These are phyloP conservation scores for Lota lota DNA, from an alignment of 2,113 vertebrate species.

Conservation along the genomic window DNA sequence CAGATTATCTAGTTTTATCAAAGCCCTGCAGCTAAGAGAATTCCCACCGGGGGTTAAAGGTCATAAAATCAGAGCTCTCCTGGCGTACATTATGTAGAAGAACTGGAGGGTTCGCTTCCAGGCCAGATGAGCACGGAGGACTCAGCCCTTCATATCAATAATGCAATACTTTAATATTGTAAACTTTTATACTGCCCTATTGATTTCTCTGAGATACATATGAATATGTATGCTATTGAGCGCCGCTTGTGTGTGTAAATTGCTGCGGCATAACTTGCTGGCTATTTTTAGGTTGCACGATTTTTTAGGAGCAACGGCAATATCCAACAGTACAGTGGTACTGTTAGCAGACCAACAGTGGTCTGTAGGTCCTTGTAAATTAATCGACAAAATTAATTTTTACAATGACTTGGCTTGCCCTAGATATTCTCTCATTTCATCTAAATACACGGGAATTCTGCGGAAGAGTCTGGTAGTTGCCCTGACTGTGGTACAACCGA, in stretches of 20 bases:
- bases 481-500: too few relatives aligned
- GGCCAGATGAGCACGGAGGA: constrained; percentile 32
- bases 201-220: constrained; percentile 54
- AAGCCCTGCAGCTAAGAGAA: constrained; percentile 52
- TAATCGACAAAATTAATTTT: too few relatives aligned
- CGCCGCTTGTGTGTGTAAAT: constrained; percentile 10
- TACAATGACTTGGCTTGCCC: too few relatives aligned
- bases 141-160: constrained; percentile 52
- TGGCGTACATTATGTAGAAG: constrained; percentile 30
- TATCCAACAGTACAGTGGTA: too few relatives aligned
- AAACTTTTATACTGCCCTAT: constrained; percentile 62
- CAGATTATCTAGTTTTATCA: constrained; percentile 68
- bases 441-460: too few relatives aligned
- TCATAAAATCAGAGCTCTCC: constrained; percentile 57
- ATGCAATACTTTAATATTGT: constrained; percentile 58
- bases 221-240: constrained; percentile 57
- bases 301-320: too few relatives aligned
- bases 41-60: constrained; percentile 58
- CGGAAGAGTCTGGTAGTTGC: too few relatives aligned
- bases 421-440: too few relatives aligned
- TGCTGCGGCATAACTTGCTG: background rate
- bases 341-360: too few relatives aligned
- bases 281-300: too few relatives aligned
- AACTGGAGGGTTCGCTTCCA: constrained; percentile 20
- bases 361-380: too few relatives aligned